These are phyloP conservation scores for Pitangus sulphuratus DNA, from an alignment of 2,797 vertebrate genomes.

Conservation along the genomic window DNA sequence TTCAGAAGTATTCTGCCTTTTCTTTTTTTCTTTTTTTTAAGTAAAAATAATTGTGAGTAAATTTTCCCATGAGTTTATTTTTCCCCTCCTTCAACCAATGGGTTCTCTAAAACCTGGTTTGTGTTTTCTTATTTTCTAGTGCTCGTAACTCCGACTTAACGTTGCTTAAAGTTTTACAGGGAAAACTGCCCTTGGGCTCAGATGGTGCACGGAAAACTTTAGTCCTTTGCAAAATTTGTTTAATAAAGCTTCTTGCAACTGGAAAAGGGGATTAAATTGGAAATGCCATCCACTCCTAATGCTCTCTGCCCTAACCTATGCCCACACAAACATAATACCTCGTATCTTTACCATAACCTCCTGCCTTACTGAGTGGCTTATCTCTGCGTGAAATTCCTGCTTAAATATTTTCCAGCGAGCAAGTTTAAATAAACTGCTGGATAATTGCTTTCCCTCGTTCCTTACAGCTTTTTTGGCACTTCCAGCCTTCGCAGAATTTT, in stretches of 20 bases:
- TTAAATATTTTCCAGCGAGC: slow-evolving; percentile 54
- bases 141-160: background rate
- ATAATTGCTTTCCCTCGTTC: slow-evolving; percentile 2
- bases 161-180: background rate
- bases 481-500: background rate
- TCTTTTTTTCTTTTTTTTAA: background rate
- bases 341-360: background rate
- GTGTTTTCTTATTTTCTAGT: background rate
- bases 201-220: background rate
- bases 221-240: background rate
- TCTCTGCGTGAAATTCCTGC: slow-evolving; percentile 38
- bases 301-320: background rate
- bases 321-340: background rate
- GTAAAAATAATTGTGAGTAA: slow-evolving; percentile 1
- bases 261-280: background rate
- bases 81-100: background rate
- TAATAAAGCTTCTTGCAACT: slow-evolving; percentile 16
- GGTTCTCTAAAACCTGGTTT: background rate
- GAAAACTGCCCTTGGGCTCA: slow-evolving; percentile 2
- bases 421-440: slow-evolving; percentile 63
- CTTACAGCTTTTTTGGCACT: slow-evolving; percentile 11
- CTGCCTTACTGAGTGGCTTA: slow-evolving; percentile 21
- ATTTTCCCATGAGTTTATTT: background rate
- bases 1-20: background rate
- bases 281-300: background rate